Evolutionary conservation across 2,113 vertebrate species (phyloP).

Genomic region (Nibea coibor): DNA sequence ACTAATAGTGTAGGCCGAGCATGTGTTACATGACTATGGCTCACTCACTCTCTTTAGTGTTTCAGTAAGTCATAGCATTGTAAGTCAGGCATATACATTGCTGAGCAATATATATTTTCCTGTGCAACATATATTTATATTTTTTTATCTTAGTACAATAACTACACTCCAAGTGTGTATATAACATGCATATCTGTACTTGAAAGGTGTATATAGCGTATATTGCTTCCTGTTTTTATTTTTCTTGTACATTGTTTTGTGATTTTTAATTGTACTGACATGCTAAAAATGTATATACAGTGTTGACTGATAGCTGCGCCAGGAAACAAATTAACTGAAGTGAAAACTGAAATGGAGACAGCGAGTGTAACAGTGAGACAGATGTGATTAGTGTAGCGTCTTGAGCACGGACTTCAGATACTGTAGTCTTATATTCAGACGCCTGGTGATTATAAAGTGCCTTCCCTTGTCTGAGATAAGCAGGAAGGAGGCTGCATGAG

Average conservation of each 20-base stretch:
- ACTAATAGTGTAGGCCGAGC: too few relatives aligned
- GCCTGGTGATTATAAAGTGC: constrained; percentile 69
- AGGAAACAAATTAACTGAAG: not conserved
- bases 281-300: not conserved
- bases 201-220: too few relatives aligned
- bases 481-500: constrained; percentile 58
- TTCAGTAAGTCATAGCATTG: not conserved
- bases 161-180: too few relatives aligned
- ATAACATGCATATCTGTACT: too few relatives aligned
- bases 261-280: not conserved
- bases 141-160: too few relatives aligned
- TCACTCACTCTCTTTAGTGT: not conserved
- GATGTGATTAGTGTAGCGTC: constrained; percentile 41
- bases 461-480: constrained; percentile 68
- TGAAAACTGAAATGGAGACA: constrained; percentile 31
- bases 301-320: not conserved
- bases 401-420: constrained; percentile 27
- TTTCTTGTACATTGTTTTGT: not conserved
- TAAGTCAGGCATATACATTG: too few relatives aligned
- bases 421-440: constrained; percentile 58
- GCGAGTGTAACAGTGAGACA: constrained; percentile 11
- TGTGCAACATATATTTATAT: too few relatives aligned
- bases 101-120: too few relatives aligned
- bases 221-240: too few relatives aligned
- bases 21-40: too few relatives aligned